Conservation (phyloP, 1,140 invertebrate genomes). For the Antheraea pernyi region DNA sequence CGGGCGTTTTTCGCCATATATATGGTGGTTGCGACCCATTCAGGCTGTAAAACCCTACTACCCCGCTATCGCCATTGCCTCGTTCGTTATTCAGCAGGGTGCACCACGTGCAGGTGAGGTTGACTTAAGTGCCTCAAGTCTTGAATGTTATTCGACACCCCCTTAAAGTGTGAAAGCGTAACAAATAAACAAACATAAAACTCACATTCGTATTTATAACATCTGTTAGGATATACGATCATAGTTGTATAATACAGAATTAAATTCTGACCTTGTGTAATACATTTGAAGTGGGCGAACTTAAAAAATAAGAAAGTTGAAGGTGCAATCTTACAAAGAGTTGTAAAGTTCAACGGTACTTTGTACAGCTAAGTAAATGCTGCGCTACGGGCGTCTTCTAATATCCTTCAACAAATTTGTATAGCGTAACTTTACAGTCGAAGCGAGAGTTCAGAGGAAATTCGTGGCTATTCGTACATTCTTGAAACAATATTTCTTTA, state of each 20-base stretch:
- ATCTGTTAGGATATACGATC: too few species aligned
- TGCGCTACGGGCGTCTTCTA: constrained; percentile 23
- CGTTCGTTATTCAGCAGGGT: too few species aligned
- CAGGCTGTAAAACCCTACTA: too few species aligned
- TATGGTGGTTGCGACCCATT: too few species aligned
- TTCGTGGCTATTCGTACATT: neutral
- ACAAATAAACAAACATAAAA: too few species aligned
- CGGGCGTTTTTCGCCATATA: too few species aligned
- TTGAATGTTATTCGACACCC: too few species aligned
- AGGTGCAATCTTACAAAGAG: constrained; percentile 25
- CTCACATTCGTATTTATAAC: too few species aligned
- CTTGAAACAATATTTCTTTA: neutral
- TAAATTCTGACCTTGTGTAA: neutral
- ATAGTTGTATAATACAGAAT: neutral
- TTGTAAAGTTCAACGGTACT: constrained; percentile 21
- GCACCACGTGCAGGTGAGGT: too few species aligned
- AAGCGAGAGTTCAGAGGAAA: neutral
- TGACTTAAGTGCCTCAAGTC: too few species aligned
- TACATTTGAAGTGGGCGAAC: constrained; percentile 5
- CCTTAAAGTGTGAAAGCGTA: too few species aligned
- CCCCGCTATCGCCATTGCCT: too few species aligned
- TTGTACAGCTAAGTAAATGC: constrained; percentile 3
- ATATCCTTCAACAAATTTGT: constrained; percentile 26
- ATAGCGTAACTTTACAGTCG: constrained; percentile 16
- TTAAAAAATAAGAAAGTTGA: constrained; percentile 8